Conservation (phyloP, 2,797 vertebrate species). For the Microchirus variegatus region DNA sequence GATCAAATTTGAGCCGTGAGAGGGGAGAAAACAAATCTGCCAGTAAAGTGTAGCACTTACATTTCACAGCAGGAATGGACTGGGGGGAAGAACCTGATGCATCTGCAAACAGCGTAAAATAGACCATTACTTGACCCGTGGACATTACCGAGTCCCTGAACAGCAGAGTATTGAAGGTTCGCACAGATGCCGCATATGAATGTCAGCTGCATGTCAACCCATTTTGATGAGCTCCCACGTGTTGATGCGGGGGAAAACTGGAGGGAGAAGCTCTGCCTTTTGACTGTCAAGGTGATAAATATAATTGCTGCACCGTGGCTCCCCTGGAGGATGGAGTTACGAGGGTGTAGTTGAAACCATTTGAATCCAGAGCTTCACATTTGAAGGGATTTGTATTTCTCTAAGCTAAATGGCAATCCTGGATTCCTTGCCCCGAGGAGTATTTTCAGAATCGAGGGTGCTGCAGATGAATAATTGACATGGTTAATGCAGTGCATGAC, state of each 20-base stretch:
- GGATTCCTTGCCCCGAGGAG: conserved; percentile 47
- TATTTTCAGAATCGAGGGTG: conserved; percentile 62
- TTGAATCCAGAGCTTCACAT: conserved; percentile 57
- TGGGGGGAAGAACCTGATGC: conserved; percentile 13
- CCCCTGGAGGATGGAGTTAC: conserved; percentile 58
- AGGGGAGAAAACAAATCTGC: conserved; percentile 16
- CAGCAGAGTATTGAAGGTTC: conserved; percentile 38
- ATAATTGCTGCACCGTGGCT: conserved; percentile 73
- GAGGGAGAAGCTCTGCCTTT: conserved; percentile 46
- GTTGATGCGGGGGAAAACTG: conserved; percentile 31
- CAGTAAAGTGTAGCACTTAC: conserved; percentile 25
- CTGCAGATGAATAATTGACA: conserved; percentile 76
- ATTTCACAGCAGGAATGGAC: conserved; percentile 27
- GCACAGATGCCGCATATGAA: conserved; percentile 53
- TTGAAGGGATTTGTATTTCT: conserved; percentile 70
- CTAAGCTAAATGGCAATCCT: conserved; percentile 60
- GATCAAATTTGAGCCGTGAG: conserved; percentile 41
- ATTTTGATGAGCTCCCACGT: conserved; percentile 58
- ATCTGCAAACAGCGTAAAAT: conserved; percentile 44
- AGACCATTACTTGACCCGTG: conserved; percentile 32
- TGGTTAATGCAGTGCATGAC: conserved; percentile 70
- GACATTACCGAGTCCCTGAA: conserved; percentile 46
- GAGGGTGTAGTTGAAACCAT: conserved; percentile 52
- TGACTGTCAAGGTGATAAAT: conserved; percentile 74
- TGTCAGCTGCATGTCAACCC: conserved; percentile 59